A percentile compares a stretch with the other conserved stretches of the same genome.
phyloP scores from a whole-genome alignment of 2,888 invertebrate genomes.

The Dusona sp. region DNA sequence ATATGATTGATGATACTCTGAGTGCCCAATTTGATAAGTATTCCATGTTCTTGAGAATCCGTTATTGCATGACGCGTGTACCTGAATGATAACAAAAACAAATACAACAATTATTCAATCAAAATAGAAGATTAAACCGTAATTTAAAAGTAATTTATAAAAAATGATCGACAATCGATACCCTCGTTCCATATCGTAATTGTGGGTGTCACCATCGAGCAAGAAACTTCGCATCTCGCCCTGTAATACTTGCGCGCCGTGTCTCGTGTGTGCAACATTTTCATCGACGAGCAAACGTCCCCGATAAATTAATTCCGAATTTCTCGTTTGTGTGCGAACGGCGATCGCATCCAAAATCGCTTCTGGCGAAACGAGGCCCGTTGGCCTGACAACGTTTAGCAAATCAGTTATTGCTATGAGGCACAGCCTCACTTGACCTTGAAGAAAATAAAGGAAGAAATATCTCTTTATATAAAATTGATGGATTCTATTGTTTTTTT shows the following conservation, averaged over 20 bases:
- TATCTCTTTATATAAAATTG: too few relatives aligned
- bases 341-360: constrained; percentile 97
- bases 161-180: constrained; percentile 77
- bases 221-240: constrained; percentile 96
- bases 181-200: constrained; percentile 97
- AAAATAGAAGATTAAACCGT: background rate
- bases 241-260: constrained; percentile 93
- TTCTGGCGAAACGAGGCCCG: constrained; percentile 94
- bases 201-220: constrained; percentile 94
- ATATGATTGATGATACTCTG: constrained; percentile 97
- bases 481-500: too few relatives aligned
- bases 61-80: constrained; percentile 95
- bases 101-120: background rate
- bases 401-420: constrained; percentile 95
- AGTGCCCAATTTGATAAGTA: constrained; percentile 93
- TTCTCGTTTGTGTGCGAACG: constrained; percentile 91
- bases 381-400: constrained; percentile 94
- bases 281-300: constrained; percentile 95
- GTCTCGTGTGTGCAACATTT: constrained; percentile 94
- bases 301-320: constrained; percentile 93
- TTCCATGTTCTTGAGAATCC: constrained; percentile 91
- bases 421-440: constrained; percentile 89
- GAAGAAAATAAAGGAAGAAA: constrained; percentile 8
- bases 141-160: background rate
- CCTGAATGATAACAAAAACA: constrained; percentile 78